Evolutionary conservation across 2,797 vertebrate species (phyloP).

Genomic region (Naso thynnoides): DNA sequence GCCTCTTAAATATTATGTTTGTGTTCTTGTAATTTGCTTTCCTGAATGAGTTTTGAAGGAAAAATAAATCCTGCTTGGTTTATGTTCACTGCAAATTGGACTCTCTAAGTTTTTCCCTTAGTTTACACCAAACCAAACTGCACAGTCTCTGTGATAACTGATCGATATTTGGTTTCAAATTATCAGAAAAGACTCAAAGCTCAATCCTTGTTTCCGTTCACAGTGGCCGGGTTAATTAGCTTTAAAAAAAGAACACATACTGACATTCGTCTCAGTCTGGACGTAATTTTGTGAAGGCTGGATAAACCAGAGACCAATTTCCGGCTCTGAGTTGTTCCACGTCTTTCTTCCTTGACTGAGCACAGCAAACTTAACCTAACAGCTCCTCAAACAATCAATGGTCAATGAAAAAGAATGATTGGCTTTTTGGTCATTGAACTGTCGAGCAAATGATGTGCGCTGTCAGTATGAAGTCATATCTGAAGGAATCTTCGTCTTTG

Average conservation of each 20-base stretch:
- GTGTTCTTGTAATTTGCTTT: neutral
- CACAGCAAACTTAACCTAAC: conserved; percentile 7
- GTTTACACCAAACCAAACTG: neutral
- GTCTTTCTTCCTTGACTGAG: neutral
- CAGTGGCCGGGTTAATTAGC: conserved; percentile 49
- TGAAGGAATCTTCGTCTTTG: neutral
- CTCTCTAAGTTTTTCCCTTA: too few relatives aligned
- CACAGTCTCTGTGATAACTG: conserved; percentile 2
- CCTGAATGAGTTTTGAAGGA: neutral
- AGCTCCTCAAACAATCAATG: neutral
- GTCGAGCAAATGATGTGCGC: neutral
- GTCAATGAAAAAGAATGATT: neutral
- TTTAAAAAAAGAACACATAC: conserved; percentile 6
- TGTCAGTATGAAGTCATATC: neutral
- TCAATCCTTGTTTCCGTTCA: conserved; percentile 42
- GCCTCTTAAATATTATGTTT: too few relatives aligned
- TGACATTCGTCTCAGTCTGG: conserved; percentile 35
- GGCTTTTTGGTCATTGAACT: neutral
- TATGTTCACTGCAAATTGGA: neutral
- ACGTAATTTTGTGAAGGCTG: conserved; percentile 57
- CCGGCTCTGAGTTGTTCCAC: conserved; percentile 32
- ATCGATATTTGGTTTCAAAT: conserved; percentile 40
- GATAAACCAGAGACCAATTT: conserved; percentile 63
- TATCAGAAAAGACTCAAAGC: conserved; percentile 34
- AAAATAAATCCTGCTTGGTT: too few relatives aligned